phyloP scores from a whole-genome alignment of 2,797 vertebrate species.

The Microchirus variegatus region DNA sequence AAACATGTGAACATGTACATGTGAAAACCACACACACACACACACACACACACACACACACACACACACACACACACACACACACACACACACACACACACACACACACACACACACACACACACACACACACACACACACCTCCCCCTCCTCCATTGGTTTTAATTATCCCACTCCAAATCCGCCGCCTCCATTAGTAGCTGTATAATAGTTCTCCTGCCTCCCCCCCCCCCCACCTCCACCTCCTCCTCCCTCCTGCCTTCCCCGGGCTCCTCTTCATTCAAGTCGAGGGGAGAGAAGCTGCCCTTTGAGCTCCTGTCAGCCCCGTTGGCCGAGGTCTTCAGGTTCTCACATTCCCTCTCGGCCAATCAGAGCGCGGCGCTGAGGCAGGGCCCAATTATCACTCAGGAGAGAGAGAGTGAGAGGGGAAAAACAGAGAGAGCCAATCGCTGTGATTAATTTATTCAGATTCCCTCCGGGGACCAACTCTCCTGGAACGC shows the following conservation, averaged over 20 bases:
- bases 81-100: constrained; percentile 26
- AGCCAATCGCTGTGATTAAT: constrained; percentile 91
- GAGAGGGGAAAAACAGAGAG: constrained; percentile 33
- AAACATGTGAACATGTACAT: constrained; percentile 66
- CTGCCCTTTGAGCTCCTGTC: constrained; percentile 86
- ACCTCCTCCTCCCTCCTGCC: constrained; percentile 39
- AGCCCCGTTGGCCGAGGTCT: constrained; percentile 85
- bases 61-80: constrained; percentile 26
- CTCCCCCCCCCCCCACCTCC: constrained; percentile 48
- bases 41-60: constrained; percentile 26
- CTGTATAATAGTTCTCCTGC: constrained; percentile 76
- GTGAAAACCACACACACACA: constrained; percentile 42
- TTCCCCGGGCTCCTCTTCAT: constrained; percentile 76
- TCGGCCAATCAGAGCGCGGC: constrained; percentile 75
- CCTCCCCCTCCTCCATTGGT: constrained; percentile 52
- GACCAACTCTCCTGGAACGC: constrained; percentile 70
- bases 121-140: constrained; percentile 25
- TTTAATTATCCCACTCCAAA: constrained; percentile 85
- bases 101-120: constrained; percentile 26
- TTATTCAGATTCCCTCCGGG: constrained; percentile 81
- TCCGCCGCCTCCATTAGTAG: constrained; percentile 78
- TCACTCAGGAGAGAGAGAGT: constrained; percentile 41
- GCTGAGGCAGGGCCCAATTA: constrained; percentile 81
- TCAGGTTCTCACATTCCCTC: constrained; percentile 90
- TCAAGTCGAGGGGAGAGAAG: constrained; percentile 71